A percentile compares a stretch with the other conserved stretches of the same genome.
Conservation (phyloP, 2,797 vertebrate species). For the Urocyon cinereoargenteus region DNA sequence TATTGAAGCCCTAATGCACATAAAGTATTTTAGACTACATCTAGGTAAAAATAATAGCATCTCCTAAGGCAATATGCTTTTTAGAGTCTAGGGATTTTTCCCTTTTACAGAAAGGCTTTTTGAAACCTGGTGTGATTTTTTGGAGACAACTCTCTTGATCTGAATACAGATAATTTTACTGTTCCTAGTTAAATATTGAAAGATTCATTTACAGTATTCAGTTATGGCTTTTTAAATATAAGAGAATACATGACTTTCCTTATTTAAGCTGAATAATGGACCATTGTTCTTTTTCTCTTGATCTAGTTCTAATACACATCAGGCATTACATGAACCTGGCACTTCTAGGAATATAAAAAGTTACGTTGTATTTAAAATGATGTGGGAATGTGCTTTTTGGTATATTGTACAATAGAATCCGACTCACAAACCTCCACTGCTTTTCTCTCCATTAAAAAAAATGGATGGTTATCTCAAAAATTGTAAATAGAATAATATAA, state of each 20-base stretch:
- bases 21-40: conserved; percentile 36
- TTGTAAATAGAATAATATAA: background rate
- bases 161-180: background rate
- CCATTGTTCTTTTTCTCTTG: conserved; percentile 5
- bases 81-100: background rate
- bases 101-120: background rate
- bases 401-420: background rate
- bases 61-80: background rate
- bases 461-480: background rate
- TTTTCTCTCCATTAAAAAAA: background rate
- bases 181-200: conserved; percentile 46
- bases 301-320: background rate
- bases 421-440: background rate
- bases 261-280: background rate
- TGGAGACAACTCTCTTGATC: background rate
- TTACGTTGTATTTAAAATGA: background rate
- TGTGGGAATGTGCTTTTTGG: background rate
- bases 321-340: background rate
- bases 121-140: background rate
- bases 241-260: background rate
- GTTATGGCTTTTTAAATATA: background rate
- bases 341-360: background rate
- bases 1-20: background rate
- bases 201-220: background rate
- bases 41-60: conserved; percentile 28